Base-by-base conservation (phyloP, 2,797 vertebrate genomes). In the Crossoptilon crossoptilon region DNA sequence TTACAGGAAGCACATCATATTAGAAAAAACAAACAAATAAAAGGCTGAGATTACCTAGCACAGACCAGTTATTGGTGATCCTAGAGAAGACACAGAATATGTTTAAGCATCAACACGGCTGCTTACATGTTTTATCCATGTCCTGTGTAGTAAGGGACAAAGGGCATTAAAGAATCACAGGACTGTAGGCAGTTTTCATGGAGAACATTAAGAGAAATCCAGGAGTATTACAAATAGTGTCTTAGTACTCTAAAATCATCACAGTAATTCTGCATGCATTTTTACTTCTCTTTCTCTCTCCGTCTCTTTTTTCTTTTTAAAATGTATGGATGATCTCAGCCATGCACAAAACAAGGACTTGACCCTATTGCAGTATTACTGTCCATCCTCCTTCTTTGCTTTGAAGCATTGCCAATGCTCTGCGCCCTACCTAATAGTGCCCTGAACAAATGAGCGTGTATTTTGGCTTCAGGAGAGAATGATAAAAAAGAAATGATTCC, bases 361-460 rank as follows among this genome's bases (percentile, higher is more conserved):
- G 9, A 43, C 39, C n/a, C 17, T 76, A 33, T 80, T 4, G 5
- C 21, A 76, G 5, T 35, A 4, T 37, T 22, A 49, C 3, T 41
- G 23, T 46, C 18, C 11, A 23, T 73, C 35, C 21, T 86, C 21
- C 29, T 2, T 1, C 37, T 67, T 74, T 56, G 7, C 68, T 71
- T 63, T 24, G 59, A 71, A 31, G 27, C 1, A 0, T 26, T 53
- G 29, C 29, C 2, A 7, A 24, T 37, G 22, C 49, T 84, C 56
- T 66, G 73, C 8, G 16, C 5, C 26, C 60, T 39, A 62, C 8
- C 46, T 31, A 69, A 48, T 4, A 69, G 53, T 23, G 41, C 26
- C 33, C 7, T 2, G 0, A 69, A 64, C 46, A 83, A 46, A 11
- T 39, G 68, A 58, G 53, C 1, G 0, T 6, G 21, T 37, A 49